Evolutionary conservation across 2,888 invertebrate species (phyloP).

Genomic region (Aphodius sticticus): DNA sequence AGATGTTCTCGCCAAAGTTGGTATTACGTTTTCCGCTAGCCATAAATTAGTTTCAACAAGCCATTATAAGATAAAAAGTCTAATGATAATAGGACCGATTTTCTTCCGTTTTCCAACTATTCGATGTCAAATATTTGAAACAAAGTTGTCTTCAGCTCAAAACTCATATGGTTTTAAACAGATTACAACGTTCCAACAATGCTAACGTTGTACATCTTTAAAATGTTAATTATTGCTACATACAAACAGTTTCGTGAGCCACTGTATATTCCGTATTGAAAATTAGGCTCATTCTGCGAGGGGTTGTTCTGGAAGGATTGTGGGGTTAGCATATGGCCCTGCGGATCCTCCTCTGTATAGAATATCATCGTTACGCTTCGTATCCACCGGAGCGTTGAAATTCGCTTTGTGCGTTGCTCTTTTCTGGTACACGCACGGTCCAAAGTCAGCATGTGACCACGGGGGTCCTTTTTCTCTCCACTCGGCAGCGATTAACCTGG

Average conservation of each 20-base stretch:
- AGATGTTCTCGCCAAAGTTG: no score
- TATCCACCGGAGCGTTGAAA: conserved; percentile 46
- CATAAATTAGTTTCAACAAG: no score
- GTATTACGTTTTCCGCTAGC: no score
- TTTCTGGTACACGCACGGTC: conserved; percentile 19
- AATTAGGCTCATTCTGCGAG: background rate
- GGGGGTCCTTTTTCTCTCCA: background rate
- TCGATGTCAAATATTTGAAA: no score
- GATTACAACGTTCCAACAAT: no score
- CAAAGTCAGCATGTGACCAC: background rate
- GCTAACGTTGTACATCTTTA: no score
- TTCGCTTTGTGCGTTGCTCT: conserved; percentile 37
- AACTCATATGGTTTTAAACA: no score
- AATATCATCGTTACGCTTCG: conserved; percentile 38
- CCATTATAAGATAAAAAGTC: no score
- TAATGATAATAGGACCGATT: no score
- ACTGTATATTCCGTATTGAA: background rate
- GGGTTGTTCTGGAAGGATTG: background rate
- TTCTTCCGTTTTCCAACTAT: no score
- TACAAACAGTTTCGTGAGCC: no score
- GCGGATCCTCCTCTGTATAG: conserved; percentile 8
- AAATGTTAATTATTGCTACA: no score
- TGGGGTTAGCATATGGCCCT: background rate
- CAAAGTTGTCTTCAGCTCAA: background rate
- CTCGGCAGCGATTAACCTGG: background rate